Evolutionary conservation across 2,797 vertebrate genomes (phyloP).

Genomic region (Zenarchopterus dispar): DNA sequence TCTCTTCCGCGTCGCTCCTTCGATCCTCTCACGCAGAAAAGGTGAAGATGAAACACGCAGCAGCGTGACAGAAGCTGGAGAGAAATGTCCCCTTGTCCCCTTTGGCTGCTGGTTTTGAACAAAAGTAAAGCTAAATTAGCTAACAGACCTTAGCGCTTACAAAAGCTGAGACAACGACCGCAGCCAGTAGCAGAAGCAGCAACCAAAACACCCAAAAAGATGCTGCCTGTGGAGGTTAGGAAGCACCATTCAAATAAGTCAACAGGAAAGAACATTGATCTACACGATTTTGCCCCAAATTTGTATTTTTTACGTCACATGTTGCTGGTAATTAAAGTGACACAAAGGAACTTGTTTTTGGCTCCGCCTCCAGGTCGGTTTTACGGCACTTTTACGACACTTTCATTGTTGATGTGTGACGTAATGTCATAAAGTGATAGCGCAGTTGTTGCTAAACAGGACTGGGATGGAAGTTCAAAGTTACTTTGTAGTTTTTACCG

Average conservation of each 20-base stretch:
- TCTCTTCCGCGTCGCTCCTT: constrained; percentile 35
- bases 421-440: too few relatives aligned
- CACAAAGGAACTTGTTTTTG: too few relatives aligned
- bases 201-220: constrained; percentile 18
- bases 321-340: too few relatives aligned
- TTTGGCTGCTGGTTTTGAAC: constrained; percentile 44
- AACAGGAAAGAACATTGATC: neutral
- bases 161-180: constrained; percentile 30
- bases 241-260: neutral
- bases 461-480: too few relatives aligned
- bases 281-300: too few relatives aligned
- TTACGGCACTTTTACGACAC: too few relatives aligned
- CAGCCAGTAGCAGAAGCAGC: constrained; percentile 6
- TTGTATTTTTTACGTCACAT: too few relatives aligned
- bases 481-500: too few relatives aligned
- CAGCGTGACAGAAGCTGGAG: constrained; percentile 48
- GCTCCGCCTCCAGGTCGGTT: too few relatives aligned
- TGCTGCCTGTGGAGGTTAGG: neutral
- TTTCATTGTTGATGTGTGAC: too few relatives aligned
- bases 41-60: constrained; percentile 36
- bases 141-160: constrained; percentile 42
- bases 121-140: constrained; percentile 23
- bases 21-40: constrained; percentile 27
- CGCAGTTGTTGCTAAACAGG: too few relatives aligned
- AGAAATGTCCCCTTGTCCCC: constrained; percentile 65